Conservation (phyloP, 2,888 invertebrate genomes). For the Pristionchus exspectatus region DNA sequence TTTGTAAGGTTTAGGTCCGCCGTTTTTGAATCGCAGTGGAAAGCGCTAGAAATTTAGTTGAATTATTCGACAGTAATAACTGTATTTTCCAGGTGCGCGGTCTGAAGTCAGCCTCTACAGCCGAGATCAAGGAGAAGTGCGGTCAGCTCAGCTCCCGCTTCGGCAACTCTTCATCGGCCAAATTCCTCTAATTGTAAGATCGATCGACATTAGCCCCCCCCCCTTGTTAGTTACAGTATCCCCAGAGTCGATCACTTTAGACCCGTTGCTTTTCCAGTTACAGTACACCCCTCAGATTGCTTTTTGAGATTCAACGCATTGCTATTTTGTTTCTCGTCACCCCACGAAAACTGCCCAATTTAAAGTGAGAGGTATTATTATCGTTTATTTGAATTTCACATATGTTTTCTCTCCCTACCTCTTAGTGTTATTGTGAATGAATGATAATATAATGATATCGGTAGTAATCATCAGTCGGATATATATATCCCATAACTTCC, state of each 20-base stretch:
- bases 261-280: not conserved
- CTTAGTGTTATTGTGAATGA: not conserved
- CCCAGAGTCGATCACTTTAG: no score
- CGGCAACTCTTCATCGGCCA: conserved; percentile 27
- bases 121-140: conserved; percentile 54
- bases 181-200: conserved; percentile 37
- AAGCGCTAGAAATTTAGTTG: no score
- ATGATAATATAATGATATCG: not conserved
- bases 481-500: not conserved
- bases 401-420: not conserved
- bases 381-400: not conserved
- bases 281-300: not conserved
- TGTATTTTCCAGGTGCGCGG: conserved; percentile 39
- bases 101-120: not conserved
- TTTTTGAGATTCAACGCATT: not conserved
- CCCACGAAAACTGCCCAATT: not conserved
- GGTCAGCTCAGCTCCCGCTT: conserved; percentile 47
- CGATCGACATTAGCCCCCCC: not conserved
- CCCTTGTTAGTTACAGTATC: not conserved
- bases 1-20: no score
- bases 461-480: not conserved
- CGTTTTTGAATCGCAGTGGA: no score
- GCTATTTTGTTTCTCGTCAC: not conserved
- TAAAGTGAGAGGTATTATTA: not conserved
- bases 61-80: no score